phyloP scores from a whole-genome alignment of 2,113 vertebrate species.

The Centropus bengalensis region DNA sequence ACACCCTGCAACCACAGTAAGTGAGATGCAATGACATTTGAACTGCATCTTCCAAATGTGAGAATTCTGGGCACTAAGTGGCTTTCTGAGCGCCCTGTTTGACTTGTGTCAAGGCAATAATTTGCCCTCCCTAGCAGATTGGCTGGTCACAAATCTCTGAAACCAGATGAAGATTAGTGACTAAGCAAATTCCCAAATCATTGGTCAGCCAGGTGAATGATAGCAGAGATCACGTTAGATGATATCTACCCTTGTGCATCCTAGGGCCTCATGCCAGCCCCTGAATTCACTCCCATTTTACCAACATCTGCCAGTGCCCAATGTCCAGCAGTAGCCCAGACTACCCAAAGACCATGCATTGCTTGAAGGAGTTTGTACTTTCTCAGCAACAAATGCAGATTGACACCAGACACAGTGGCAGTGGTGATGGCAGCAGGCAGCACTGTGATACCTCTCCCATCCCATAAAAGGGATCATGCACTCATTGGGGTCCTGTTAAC shows the following conservation, averaged over 20 bases:
- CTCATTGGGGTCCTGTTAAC: not conserved
- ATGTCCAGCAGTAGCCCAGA: not conserved
- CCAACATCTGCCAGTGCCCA: fast-evolving
- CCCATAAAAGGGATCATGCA: not conserved
- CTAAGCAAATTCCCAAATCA: not conserved
- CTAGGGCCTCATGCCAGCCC: not conserved
- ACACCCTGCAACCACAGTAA: not conserved
- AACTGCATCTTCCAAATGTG: not conserved
- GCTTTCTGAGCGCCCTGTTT: not conserved
- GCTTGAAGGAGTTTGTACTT: not conserved
- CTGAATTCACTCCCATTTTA: not conserved
- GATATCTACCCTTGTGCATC: not conserved
- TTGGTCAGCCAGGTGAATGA: fast-evolving
- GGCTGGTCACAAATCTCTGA: not conserved
- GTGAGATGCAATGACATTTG: not conserved
- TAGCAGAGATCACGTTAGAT: not conserved
- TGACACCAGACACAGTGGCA: not conserved
- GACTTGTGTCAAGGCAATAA: not conserved
- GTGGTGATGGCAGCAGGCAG: not conserved
- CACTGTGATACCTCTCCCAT: not conserved
- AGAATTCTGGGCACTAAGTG: not conserved
- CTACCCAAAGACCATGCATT: not conserved
- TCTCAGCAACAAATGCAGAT: not conserved
- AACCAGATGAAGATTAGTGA: not conserved
- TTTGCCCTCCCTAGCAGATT: not conserved